Percentiles rank a stretch among this genome's conserved stretches.
phyloP scores from a whole-genome alignment of 2,888 invertebrate species.

The Neria commutata region DNA sequence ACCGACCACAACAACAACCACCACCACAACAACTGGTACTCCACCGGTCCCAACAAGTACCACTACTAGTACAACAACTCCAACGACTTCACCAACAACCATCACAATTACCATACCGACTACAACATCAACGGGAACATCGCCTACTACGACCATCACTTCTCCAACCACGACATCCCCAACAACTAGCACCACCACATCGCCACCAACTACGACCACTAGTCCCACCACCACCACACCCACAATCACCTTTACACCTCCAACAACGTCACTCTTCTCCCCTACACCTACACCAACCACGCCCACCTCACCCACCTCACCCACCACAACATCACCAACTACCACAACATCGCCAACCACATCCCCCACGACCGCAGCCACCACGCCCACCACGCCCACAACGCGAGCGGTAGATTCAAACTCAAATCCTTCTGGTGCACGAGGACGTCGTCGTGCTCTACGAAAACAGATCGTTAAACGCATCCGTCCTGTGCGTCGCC shows the following conservation, averaged over 20 bases:
- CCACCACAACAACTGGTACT: background rate
- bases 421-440: background rate
- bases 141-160: background rate
- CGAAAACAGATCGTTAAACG: slow-evolving; percentile 6
- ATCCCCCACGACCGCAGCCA: background rate
- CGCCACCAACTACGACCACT: background rate
- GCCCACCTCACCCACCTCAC: slow-evolving; percentile 24
- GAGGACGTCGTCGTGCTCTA: slow-evolving; percentile 9
- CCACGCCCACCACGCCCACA: background rate
- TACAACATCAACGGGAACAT: too few species aligned
- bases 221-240: background rate
- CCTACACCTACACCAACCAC: background rate
- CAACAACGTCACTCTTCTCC: background rate
- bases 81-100: background rate
- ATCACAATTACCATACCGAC: background rate
- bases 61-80: background rate
- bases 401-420: background rate
- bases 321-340: background rate
- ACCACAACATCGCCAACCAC: background rate
- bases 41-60: background rate
- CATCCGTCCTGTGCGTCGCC: slow-evolving; percentile 6
- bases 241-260: background rate
- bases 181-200: background rate
- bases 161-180: background rate
- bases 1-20: background rate